phyloP scores from a whole-genome alignment of 1,140 invertebrate species.

The Bombus affinis region DNA sequence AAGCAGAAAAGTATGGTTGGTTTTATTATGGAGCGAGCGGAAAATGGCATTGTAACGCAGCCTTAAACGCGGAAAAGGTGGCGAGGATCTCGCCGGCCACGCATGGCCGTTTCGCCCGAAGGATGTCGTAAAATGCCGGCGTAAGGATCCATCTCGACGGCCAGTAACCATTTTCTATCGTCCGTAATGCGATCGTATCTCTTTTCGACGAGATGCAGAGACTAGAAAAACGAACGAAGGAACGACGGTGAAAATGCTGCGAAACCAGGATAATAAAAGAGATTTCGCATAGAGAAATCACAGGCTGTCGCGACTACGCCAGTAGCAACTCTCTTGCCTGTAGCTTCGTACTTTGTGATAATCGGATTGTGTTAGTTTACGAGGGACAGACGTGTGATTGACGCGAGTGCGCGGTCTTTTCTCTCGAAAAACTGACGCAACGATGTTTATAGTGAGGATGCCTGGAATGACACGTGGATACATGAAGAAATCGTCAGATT shows the following conservation, averaged over 20 bases:
- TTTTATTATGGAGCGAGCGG: neutral
- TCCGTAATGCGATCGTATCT: neutral
- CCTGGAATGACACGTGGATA: slow-evolving; percentile 65
- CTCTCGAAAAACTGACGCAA: slow-evolving; percentile 25
- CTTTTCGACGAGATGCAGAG: neutral
- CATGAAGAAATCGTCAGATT: slow-evolving; percentile 45
- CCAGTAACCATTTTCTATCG: slow-evolving; percentile 51
- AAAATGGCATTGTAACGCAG: slow-evolving; percentile 19
- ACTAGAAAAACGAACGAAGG: neutral
- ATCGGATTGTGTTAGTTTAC: slow-evolving; percentile 7
- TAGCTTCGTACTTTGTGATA: neutral
- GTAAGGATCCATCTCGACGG: slow-evolving; percentile 46
- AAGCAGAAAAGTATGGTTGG: neutral
- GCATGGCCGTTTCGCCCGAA: slow-evolving; percentile 66
- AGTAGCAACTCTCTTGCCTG: neutral
- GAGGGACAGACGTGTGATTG: slow-evolving; percentile 47
- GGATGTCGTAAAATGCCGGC: slow-evolving; percentile 69
- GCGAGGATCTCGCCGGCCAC: slow-evolving; percentile 55
- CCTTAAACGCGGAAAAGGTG: slow-evolving; percentile 42
- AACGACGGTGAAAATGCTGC: neutral
- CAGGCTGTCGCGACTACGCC: too few species aligned
- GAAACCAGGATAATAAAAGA: neutral
- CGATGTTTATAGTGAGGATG: slow-evolving; percentile 55
- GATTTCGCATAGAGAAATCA: neutral
- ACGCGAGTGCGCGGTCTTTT: slow-evolving; percentile 47